Evolutionary conservation across 1,140 invertebrate genomes (phyloP).

Genomic region (Hycleus phaleratus): DNA sequence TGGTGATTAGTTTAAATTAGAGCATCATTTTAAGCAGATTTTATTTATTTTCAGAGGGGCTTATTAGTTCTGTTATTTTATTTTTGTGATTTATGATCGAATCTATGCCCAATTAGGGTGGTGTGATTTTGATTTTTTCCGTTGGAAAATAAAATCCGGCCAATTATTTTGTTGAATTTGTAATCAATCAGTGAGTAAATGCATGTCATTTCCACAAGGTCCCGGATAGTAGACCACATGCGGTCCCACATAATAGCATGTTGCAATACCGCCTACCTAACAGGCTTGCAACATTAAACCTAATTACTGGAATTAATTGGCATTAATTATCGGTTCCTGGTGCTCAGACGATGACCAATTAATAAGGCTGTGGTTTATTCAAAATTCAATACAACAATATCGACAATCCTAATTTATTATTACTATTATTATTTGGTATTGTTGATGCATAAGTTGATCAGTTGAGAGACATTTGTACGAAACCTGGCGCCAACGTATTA

Average conservation of each 20-base stretch:
- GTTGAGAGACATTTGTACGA: not conserved
- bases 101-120: too few species aligned
- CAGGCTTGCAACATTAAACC: slow-evolving; percentile 33
- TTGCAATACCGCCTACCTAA: slow-evolving; percentile 28
- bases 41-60: too few species aligned
- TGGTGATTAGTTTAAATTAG: too few species aligned
- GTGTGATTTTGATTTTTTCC: too few species aligned
- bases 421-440: too few species aligned
- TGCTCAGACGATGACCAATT: slow-evolving; percentile 31
- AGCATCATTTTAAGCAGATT: too few species aligned
- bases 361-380: slow-evolving; percentile 24
- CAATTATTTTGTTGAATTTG: slow-evolving; percentile 3
- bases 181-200: slow-evolving; percentile 12
- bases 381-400: not conserved
- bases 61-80: too few species aligned
- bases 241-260: slow-evolving; percentile 27
- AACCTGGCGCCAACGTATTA: not conserved
- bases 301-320: slow-evolving; percentile 38
- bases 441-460: too few species aligned
- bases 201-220: slow-evolving; percentile 11
- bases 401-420: too few species aligned
- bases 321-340: slow-evolving; percentile 36
- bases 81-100: too few species aligned
- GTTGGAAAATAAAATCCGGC: too few species aligned
- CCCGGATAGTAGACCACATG: slow-evolving; percentile 8